Evolutionary conservation across 2,888 invertebrate species (phyloP), one percentile per base, ranked within the genome.

Genomic region (Altica lythri): DNA sequence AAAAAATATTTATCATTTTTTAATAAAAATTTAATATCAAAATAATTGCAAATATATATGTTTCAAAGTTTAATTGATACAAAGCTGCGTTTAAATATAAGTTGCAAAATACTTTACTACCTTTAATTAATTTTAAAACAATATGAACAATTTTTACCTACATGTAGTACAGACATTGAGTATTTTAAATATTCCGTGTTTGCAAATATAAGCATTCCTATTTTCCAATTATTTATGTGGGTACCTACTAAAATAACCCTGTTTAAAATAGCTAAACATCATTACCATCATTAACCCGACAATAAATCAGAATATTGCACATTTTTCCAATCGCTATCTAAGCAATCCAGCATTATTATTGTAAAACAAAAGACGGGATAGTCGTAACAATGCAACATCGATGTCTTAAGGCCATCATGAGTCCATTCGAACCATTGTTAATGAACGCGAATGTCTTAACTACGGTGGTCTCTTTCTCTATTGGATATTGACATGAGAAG

Each of bases 371-470:
- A 45, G 61, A 54, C 60, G 56, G 58, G 60, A 60, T 53, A 57
- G 58, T 53, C 58, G 50, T 53, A 53, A 49, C 53, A 60, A 53
- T 55, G 59, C 40, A 51, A 55, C 57, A 51, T 52, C 56, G 62
- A 60, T 57, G 61, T 63, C 65, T 63, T 53, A 57, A 42, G 67
- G 66, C 64, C 60, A 60, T 68, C 69, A 68, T 68, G 70, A 65
- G 17, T 14, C 32, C 32, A 42, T 49, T 49, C 19, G 25, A 60
- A 64, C 62, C 61, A 68, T 68, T 65, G 70, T 68, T 68, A 68
- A 69, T 69, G 67, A 67, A 67, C 64, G 59, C 58, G 65, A 67
- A 68, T 66, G 63, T 69, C 70, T 68, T 70, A 67, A 65, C 67
- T 63, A 63, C 50, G 69, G 70, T 68, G 70, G 69, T 70, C 69